Evolutionary conservation across 2,888 invertebrate species (phyloP).

Genomic region (Bombylius major): DNA sequence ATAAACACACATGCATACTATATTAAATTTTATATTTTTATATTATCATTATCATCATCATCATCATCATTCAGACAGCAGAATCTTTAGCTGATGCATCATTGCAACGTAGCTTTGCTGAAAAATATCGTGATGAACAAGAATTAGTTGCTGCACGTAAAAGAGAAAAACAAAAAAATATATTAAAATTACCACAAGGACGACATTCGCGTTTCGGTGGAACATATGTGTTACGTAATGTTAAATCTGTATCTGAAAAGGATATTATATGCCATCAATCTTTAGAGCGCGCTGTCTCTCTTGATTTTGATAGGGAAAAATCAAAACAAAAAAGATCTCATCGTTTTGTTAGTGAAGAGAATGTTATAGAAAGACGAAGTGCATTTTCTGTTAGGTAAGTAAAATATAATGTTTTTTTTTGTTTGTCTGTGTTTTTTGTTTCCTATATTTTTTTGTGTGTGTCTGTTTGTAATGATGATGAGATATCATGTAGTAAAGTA

Average conservation of each 20-base stretch:
- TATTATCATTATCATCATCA: neutral
- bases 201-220: slow-evolving; percentile 89
- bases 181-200: slow-evolving; percentile 27
- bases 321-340: slow-evolving; percentile 63
- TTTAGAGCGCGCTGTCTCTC: slow-evolving; percentile 57
- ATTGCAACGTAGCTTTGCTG: slow-evolving; percentile 59
- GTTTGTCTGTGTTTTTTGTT: neutral
- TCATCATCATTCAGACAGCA: slow-evolving; percentile 40
- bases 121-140: slow-evolving; percentile 75
- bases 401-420: neutral
- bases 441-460: neutral
- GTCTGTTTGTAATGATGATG: neutral
- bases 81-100: slow-evolving; percentile 62
- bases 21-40: neutral
- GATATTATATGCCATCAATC: slow-evolving; percentile 84
- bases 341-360: slow-evolving; percentile 52
- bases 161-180: slow-evolving; percentile 46
- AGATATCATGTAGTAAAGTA: neutral
- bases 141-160: slow-evolving; percentile 61
- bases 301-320: slow-evolving; percentile 69
- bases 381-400: slow-evolving; percentile 66
- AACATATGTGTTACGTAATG: slow-evolving; percentile 80
- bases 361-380: slow-evolving; percentile 58
- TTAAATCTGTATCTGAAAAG: slow-evolving; percentile 85
- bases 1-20: too few relatives aligned